Base-by-base conservation (phyloP, 2,888 invertebrate species). In the Leucania comma region DNA sequence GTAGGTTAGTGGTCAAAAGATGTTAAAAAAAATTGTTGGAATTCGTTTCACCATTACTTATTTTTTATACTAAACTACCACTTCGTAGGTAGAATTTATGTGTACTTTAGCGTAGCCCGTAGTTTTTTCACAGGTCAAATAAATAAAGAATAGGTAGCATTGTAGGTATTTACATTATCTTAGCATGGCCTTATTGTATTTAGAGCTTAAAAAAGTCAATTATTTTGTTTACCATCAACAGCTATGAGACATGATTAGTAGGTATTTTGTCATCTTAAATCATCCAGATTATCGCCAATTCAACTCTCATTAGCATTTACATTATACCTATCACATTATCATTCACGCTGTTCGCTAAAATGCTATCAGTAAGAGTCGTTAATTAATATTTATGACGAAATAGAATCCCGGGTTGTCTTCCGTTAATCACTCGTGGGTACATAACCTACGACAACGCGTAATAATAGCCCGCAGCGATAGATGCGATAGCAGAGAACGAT, bases 391-490 rank as follows among this genome's bases (percentile, higher is more conserved):
- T 69, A 75, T 76, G 63, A 60, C 35, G 42, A 76, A 70, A 69
- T 70, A 35, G 76, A 64, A 46, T 63, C 54, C 59, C 35, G 35
- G 67, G 75, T 61, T 14, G 57, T 58, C 24, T 75, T 74, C 68
- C 63, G 69, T 57, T 64, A 75, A 69, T 69, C 63, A 60, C 8
- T 48, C 51, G 32, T 62, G 20, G 17, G 61, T 61, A 53, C 75
- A 65, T 77, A 72, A 77, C 77, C 77, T 77, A 77, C 68, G 72
- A 77, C 77, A 77, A 77, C 50, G 8, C 20, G 20, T 51, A 62
- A 63, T 65, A 64, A 70, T 60, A 69, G 75, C 59, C 3, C 50
- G 12, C 10, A 32, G 22, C 59, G 73, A 74, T 68, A 14, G 46
- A 17, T 46, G 46, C 46, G 46, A 48, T 48, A 67, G 17, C 22